phyloP scores from a whole-genome alignment of 2,888 invertebrate genomes.

The Drosophila anomalata region DNA sequence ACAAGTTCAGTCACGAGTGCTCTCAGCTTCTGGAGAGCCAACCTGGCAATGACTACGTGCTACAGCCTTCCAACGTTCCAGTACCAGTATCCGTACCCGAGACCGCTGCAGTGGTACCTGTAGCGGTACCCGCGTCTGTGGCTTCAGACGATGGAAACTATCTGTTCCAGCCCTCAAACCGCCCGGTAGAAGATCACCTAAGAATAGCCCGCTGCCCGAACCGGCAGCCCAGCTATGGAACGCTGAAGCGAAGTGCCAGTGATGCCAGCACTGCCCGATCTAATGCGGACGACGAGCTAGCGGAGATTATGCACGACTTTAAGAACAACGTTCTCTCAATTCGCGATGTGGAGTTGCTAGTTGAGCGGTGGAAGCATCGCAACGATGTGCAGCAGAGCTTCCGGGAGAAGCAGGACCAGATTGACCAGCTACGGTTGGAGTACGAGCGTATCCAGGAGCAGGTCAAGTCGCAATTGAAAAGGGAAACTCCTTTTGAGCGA shows the following conservation, averaged over 20 bases:
- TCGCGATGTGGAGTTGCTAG: constrained; percentile 92
- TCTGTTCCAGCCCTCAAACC: constrained; percentile 83
- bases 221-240: constrained; percentile 72
- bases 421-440: constrained; percentile 91
- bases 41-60: constrained; percentile 85
- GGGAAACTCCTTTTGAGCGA: constrained; percentile 92
- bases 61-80: constrained; percentile 87
- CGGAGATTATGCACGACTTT: constrained; percentile 94
- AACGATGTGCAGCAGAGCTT: constrained; percentile 94
- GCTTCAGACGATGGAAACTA: constrained; percentile 82
- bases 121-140: constrained; percentile 49
- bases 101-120: constrained; percentile 73
- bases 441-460: constrained; percentile 92
- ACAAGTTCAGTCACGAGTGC: constrained; percentile 84
- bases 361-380: constrained; percentile 93
- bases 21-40: constrained; percentile 82
- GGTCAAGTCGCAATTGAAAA: constrained; percentile 90
- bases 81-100: constrained; percentile 78
- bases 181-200: constrained; percentile 79
- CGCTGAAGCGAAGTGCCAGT: constrained; percentile 82
- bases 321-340: constrained; percentile 95
- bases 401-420: constrained; percentile 92
- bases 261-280: constrained; percentile 79
- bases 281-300: constrained; percentile 89
- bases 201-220: constrained; percentile 61